A percentile compares a stretch with the other conserved stretches of the same genome.
Evolutionary conservation across 2,113 vertebrate species (phyloP).

Genomic region (Casuarius casuarius): DNA sequence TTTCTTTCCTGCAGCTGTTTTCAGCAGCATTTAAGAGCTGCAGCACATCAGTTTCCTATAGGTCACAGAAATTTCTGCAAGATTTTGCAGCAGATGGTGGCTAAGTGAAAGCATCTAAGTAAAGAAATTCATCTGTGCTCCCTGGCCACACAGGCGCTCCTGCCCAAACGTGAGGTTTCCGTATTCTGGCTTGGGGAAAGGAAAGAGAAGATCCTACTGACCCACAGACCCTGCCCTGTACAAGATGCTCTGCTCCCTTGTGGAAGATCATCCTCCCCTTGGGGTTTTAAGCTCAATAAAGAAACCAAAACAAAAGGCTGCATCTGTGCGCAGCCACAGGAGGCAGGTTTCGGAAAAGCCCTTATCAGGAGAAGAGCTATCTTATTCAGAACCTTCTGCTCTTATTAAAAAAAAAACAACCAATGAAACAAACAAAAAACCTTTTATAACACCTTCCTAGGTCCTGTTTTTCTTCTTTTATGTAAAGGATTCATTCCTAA

Average conservation of each 20-base stretch:
- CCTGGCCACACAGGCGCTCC: not conserved
- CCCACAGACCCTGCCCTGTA: not conserved
- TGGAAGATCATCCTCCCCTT: not conserved
- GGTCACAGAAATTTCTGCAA: constrained; percentile 46
- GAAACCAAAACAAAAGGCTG: not conserved
- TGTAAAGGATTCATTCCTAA: not conserved
- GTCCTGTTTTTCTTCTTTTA: not conserved
- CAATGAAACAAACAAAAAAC: not conserved
- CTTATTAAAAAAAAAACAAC: not conserved
- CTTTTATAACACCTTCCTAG: not conserved
- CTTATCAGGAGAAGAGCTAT: not conserved
- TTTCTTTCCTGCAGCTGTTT: constrained; percentile 46
- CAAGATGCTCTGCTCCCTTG: not conserved
- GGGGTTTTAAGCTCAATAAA: not conserved
- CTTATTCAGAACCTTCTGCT: not conserved
- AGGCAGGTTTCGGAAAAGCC: not conserved
- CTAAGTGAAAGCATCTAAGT: not conserved
- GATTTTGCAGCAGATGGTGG: constrained; percentile 57
- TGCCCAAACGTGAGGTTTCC: not conserved
- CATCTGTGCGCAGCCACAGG: not conserved
- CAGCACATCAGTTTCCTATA: not conserved
- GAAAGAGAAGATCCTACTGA: not conserved
- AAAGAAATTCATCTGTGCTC: constrained; percentile 25
- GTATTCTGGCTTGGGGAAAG: not conserved
- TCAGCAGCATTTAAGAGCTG: constrained; percentile 25